Evolutionary conservation across 1,140 invertebrate genomes (phyloP), one percentile per base, ranked within the genome.

Genomic region (Rhopalosiphum padi): DNA sequence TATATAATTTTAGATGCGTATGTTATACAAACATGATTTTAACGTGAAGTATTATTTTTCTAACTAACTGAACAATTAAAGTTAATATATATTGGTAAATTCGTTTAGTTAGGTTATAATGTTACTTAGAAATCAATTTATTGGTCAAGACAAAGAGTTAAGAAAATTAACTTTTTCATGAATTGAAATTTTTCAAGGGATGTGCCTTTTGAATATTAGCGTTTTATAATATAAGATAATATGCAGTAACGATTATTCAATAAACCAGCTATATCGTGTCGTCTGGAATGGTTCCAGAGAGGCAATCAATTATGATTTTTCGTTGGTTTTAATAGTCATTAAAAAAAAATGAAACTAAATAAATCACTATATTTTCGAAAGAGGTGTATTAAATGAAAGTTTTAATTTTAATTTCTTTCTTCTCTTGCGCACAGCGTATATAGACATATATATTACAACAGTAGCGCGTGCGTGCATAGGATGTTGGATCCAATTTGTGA

Each of bases 401-500:
- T 93, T 93, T 85, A 51, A 93, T 93, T 93, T 82, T 77, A 25
- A 35, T 83, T 91, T 83, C n/a, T 77, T 77, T 43, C 60, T 91
- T 91, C 77, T 90, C 53, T 41, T 41, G 9, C 51, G n/a, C 7
- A 30, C 5, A n/a, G 8, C 30, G 88, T 90, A 35, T 41, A 85
- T 83, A 60, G 7, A 60, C 25, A 25, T 60, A 60, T 43, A 85
- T 85, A 85, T 25, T 46, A 43, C 60, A 85, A 77, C 77, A 25
- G 82, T 51, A 83, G 77, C 68, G 91, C 82, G 77, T 51, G 91
- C 43, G 77, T 51, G 46, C 51, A 55, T 9, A 90, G 82, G 90
- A 91, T 51, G 91, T 83, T 85, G 91, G 77, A 85, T 93, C 77
- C 91, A 85, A 85, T 93, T 85, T 85, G 91, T 85, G 77, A 83